A percentile compares a stretch with the other conserved stretches of the same genome.
Conservation (phyloP, 2,888 invertebrate genomes). For the Holacanthella duospinosa region DNA sequence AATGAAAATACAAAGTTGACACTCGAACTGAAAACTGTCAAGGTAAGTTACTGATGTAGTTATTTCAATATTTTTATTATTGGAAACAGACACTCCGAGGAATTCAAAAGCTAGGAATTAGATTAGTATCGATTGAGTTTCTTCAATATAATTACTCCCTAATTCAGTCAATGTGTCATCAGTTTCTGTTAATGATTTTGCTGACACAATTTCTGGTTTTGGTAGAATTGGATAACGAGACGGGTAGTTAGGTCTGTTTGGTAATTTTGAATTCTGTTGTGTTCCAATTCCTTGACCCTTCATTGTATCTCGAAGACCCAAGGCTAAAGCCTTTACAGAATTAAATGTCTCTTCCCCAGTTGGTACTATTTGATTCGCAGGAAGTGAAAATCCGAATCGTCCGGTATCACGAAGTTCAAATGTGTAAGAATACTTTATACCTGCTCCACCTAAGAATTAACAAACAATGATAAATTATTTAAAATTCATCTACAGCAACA, state of each 20-base stretch:
- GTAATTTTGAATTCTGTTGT: background rate
- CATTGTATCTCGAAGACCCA: background rate
- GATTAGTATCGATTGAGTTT: no score
- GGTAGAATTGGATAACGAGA: background rate
- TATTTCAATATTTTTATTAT: background rate
- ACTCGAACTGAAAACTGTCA: constrained; percentile 17
- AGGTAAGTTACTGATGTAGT: constrained; percentile 17
- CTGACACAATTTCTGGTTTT: background rate
- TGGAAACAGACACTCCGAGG: no score
- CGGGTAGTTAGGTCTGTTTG: background rate
- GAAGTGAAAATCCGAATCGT: constrained; percentile 44
- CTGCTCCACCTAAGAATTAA: constrained; percentile 38
- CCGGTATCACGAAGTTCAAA: constrained; percentile 46
- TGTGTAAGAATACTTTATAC: constrained; percentile 46
- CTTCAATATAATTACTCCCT: no score
- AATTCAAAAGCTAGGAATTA: no score
- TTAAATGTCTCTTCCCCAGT: constrained; percentile 40
- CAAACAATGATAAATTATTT: background rate
- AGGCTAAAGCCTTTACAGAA: constrained; percentile 38
- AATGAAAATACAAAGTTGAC: constrained; percentile 27
- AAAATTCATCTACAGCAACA: background rate
- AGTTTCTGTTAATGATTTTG: no score
- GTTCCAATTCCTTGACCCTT: background rate
- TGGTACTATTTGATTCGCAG: constrained; percentile 41
- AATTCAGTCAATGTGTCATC: no score